Evolutionary conservation across 1,140 invertebrate species (phyloP).

Genomic region (Paramacrobiotus metropolitanus): DNA sequence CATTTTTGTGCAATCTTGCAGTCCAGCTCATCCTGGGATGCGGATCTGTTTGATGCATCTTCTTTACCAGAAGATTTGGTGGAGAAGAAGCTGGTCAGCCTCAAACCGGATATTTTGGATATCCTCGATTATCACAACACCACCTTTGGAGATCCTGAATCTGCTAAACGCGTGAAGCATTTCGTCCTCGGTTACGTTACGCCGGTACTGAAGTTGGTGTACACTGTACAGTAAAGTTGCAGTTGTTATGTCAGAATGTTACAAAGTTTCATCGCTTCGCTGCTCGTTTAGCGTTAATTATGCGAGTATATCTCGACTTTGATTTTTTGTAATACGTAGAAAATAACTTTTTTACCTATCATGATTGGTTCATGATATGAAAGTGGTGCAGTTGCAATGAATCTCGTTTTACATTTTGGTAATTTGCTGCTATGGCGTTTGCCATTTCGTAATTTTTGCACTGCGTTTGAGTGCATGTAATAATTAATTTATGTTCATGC

Average conservation of each 20-base stretch:
- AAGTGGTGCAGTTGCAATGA: constrained; percentile 6
- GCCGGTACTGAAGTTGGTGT: too few species aligned
- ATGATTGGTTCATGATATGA: background rate
- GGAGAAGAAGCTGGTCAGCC: background rate
- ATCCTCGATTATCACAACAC: constrained; percentile 2
- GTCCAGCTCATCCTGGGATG: too few species aligned
- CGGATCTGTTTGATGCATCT: too few species aligned
- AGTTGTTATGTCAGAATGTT: too few species aligned
- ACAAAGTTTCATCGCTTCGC: too few species aligned
- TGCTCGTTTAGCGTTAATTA: too few species aligned
- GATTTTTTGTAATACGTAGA: too few species aligned
- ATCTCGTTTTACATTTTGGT: background rate
- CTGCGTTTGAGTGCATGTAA: background rate
- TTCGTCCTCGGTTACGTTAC: constrained; percentile 16
- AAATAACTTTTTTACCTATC: background rate
- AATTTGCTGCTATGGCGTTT: too few species aligned
- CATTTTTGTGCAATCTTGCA: too few species aligned
- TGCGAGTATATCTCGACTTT: too few species aligned
- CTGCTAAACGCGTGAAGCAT: background rate
- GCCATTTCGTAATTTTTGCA: too few species aligned
- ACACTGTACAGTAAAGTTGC: too few species aligned
- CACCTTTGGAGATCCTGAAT: background rate
- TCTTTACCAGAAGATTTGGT: background rate
- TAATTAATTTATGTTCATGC: background rate
- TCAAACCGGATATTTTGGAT: background rate